Conservation (phyloP, 2,888 invertebrate species). For the Plebejus anna region DNA sequence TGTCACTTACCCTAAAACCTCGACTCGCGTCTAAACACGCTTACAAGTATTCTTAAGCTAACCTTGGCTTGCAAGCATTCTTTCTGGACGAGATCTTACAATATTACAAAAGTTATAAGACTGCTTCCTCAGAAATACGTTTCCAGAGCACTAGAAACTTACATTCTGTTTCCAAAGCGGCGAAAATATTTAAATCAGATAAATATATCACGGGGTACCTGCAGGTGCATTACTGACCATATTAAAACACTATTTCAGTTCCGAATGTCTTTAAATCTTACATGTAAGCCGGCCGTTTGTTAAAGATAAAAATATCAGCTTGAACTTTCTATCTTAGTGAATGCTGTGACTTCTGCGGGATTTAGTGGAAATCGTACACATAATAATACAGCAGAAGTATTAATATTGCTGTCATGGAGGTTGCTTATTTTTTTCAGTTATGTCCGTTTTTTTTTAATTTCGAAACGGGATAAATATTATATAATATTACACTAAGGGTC, state of each 20-base stretch:
- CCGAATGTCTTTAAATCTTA: constrained; percentile 20
- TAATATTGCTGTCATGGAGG: no score
- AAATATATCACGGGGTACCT: background rate
- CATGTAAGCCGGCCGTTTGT: constrained; percentile 42
- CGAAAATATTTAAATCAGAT: constrained; percentile 22
- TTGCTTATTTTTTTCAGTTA: no score
- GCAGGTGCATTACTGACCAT: constrained; percentile 24
- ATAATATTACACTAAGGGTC: no score
- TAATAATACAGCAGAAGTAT: no score
- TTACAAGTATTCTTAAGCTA: no score
- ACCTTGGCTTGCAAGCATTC: no score
- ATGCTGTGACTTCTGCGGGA: background rate
- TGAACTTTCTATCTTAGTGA: background rate
- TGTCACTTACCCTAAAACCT: no score
- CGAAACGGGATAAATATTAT: no score
- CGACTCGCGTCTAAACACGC: no score
- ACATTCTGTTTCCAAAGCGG: background rate
- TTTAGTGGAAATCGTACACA: background rate
- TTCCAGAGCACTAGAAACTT: background rate
- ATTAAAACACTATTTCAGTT: constrained; percentile 27
- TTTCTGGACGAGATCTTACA: background rate
- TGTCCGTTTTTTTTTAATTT: no score
- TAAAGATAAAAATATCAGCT: constrained; percentile 30
- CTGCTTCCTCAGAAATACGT: background rate
- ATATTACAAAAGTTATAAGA: background rate